A percentile compares a stretch with the other conserved stretches of the same genome.
Evolutionary conservation across 2,888 invertebrate genomes (phyloP).

Genomic region (Eupeodes luniger): DNA sequence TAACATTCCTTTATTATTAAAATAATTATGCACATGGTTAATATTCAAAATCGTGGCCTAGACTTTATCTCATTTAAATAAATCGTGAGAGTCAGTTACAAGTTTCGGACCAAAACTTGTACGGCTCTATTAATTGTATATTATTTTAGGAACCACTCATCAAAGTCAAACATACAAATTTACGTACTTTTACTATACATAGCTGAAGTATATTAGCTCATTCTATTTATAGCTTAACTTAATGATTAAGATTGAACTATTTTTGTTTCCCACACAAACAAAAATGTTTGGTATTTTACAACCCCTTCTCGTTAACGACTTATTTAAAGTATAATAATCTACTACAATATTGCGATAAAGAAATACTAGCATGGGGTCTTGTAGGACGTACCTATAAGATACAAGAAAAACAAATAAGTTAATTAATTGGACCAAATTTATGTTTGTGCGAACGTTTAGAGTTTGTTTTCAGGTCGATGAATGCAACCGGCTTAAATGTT

Average conservation of each 20-base stretch:
- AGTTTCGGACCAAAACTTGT: not conserved
- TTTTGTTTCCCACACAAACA: not conserved
- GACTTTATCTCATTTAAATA: constrained; percentile 24
- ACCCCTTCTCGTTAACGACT: not conserved
- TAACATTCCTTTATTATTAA: constrained; percentile 12
- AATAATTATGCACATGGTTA: constrained; percentile 23
- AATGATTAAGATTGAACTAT: not conserved
- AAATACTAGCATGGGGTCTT: not conserved
- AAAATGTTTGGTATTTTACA: not conserved
- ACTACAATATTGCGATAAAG: constrained; percentile 6
- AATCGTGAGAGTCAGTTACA: not conserved
- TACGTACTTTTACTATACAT: no score
- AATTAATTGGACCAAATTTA: constrained; percentile 32
- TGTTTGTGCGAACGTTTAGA: constrained; percentile 21
- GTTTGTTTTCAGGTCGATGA: constrained; percentile 43
- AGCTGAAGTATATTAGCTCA: not conserved
- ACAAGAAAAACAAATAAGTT: not conserved
- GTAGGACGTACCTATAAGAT: no score
- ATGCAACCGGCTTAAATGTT: constrained; percentile 53
- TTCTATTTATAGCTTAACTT: constrained; percentile 1
- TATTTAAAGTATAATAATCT: constrained; percentile 31
- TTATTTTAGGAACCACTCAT: not conserved
- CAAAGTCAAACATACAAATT: not conserved
- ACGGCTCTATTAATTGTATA: not conserved
- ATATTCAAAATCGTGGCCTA: constrained; percentile 20